Evolutionary conservation across 2,113 vertebrate genomes (phyloP).

Genomic region (Microtus oregoni): DNA sequence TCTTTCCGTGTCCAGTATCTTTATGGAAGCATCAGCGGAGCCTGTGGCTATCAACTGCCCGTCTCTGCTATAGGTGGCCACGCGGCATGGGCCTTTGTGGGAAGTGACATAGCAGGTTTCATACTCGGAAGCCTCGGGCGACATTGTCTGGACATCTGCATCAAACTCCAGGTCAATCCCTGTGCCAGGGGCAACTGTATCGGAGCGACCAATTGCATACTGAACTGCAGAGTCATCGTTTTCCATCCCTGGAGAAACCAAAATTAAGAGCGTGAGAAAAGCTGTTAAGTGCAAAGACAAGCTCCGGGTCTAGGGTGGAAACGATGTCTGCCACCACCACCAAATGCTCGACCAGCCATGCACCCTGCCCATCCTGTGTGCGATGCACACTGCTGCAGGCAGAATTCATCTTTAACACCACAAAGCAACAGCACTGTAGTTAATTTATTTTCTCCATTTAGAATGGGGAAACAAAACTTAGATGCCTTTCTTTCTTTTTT

Average conservation of each 20-base stretch:
- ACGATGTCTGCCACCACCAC: neutral
- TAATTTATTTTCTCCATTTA: neutral
- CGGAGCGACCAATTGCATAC: slow-evolving; percentile 97
- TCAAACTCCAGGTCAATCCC: slow-evolving; percentile 98
- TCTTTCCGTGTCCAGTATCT: slow-evolving; percentile 98
- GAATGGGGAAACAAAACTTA: neutral
- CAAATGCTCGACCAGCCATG: accelerated
- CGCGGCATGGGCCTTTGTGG: slow-evolving; percentile 96
- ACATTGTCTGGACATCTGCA: slow-evolving; percentile 98
- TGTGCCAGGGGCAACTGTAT: slow-evolving; percentile 96
- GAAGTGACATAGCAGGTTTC: slow-evolving; percentile 99
- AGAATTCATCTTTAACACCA: neutral
- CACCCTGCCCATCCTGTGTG: accelerated
- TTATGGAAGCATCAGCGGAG: slow-evolving; percentile 98
- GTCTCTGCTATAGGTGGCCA: slow-evolving; percentile 96
- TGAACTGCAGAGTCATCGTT: slow-evolving; percentile 97
- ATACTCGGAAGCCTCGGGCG: slow-evolving; percentile 97
- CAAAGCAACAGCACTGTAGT: neutral
- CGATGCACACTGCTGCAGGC: neutral
- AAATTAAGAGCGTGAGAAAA: neutral
- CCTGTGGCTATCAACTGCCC: slow-evolving; percentile 98
- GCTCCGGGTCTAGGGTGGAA: neutral
- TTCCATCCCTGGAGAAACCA: slow-evolving; percentile 93
- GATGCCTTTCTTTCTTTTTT: no score
- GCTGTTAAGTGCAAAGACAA: neutral